Evolutionary conservation across 2,113 vertebrate genomes (phyloP).

Genomic region (Tragelaphus scriptus): DNA sequence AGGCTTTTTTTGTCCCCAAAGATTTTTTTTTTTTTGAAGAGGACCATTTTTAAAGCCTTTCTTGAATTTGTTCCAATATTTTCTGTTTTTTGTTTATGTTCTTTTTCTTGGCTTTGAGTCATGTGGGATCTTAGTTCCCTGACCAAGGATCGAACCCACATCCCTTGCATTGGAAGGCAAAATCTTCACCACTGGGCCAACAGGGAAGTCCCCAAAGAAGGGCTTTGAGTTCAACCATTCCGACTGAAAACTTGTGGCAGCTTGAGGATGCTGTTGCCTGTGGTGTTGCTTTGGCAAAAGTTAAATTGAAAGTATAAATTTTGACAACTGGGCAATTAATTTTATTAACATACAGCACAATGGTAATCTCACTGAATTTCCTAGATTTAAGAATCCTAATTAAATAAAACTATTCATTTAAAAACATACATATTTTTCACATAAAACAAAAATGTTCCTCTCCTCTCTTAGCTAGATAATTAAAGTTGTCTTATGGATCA

Average conservation of each 20-base stretch:
- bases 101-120: not conserved
- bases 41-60: not conserved
- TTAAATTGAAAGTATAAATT: not conserved
- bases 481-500: not conserved
- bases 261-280: not conserved
- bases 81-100: not conserved
- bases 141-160: not conserved
- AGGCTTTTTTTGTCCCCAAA: not conserved
- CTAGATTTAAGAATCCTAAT: not conserved
- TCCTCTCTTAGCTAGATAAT: not conserved
- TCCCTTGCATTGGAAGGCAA: not conserved
- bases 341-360: not conserved
- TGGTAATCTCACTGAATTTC: not conserved
- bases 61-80: not conserved
- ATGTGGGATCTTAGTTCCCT: not conserved
- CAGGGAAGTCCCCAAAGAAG: not conserved
- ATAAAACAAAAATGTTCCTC: not conserved
- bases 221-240: not conserved
- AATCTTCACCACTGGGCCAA: not conserved
- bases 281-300: not conserved
- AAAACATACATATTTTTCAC: not conserved
- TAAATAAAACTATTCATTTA: constrained; percentile 23
- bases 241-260: not conserved
- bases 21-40: not conserved
- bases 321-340: not conserved